Base-by-base conservation (phyloP, 2,888 invertebrate species). In the Caenorhabditis virilis region DNA sequence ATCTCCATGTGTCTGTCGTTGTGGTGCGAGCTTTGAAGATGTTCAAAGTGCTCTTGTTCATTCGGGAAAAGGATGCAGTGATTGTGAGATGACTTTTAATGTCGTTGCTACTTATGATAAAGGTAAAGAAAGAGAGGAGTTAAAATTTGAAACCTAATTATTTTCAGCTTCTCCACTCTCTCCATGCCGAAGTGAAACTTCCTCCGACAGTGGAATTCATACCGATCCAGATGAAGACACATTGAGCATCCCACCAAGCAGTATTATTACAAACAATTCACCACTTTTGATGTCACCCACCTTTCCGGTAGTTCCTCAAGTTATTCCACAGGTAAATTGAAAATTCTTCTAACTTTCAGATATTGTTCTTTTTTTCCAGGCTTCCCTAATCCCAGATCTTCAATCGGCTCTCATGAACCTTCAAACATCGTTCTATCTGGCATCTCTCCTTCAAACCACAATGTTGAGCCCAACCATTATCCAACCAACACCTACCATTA, bases 1-100 rank as follows among this genome's bases (percentile, higher is more conserved):
- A 9, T 54, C 76, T 11, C 78, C 80, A 15, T 80, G 77, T 54
- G 76, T 76, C 15, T 80, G 80, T 43, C 42, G 65, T 13, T 80
- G 79, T 53, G 67, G 73, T 9, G 39, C 49, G 15, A 43, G 51
- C 1, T 79, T 79, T 48, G 72, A 74, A 16, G 66, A 75, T 26
- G 53, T 78, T 20, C 69, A 70, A 15, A 58, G 61, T 16, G 78
- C 75, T n/a, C 46, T 70, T 1, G 55, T 41, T 6, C 79, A 79
- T 53, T 64, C 76, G n/a, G 36, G 42, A 5, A 53, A 38, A 22
- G 48, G 47, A 0, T 35, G 51, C 5, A 58, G 63, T 39, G 53
- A 62, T 26, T 26, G 48, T 9, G 72, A 72, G n/a, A 52, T 72
- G 54, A 43, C 60, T 20, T 64, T 69, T 49, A 67, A 72, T 47